A percentile compares a stretch with the other conserved stretches of the same genome.
Conservation (phyloP, 2,888 invertebrate genomes). For the Anthophora plumipes region DNA sequence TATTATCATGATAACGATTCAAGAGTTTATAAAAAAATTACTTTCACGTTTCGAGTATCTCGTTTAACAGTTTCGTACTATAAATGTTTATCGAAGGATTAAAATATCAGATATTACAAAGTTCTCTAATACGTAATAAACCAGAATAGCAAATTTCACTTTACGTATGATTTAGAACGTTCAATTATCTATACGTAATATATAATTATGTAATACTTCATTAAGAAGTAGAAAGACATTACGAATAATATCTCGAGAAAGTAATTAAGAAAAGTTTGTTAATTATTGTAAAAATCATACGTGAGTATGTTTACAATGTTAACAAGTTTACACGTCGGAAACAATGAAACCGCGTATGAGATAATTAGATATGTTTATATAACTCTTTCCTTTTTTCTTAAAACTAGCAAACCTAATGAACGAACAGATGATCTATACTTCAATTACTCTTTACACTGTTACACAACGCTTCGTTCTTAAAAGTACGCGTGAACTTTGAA, state of each 20-base stretch:
- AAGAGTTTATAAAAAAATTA: neutral
- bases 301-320: conserved; percentile 2
- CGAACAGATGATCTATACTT: neutral
- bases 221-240: conserved; percentile 2
- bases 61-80: neutral
- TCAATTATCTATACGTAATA: conserved; percentile 7
- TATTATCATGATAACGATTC: too few relatives aligned
- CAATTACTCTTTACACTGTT: neutral
- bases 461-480: neutral
- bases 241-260: conserved; percentile 5
- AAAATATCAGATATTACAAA: neutral
- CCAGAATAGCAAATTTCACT: conserved; percentile 1
- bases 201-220: conserved; percentile 4
- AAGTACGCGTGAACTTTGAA: neutral
- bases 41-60: neutral
- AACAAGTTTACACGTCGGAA: neutral
- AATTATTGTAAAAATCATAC: neutral
- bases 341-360: neutral
- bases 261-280: neutral
- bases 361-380: neutral
- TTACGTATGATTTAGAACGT: neutral
- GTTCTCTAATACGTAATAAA: neutral
- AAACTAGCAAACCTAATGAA: too few relatives aligned
- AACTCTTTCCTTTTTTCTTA: too few relatives aligned
- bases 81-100: neutral